Evolutionary conservation across 2,797 vertebrate genomes (phyloP).

Genomic region (Cyclopterus lumpus): DNA sequence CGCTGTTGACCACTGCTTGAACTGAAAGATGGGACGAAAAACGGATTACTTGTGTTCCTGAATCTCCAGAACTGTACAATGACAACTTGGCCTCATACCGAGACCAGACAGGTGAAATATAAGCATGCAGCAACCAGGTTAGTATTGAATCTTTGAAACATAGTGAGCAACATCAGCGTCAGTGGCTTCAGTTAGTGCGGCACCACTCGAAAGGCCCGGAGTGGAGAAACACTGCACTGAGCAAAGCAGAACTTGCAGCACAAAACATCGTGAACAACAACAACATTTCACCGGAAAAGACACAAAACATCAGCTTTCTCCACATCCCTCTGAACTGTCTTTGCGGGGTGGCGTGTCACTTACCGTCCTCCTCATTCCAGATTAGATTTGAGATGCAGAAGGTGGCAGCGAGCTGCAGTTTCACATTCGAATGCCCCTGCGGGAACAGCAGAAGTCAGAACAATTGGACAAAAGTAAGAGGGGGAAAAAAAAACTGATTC

Average conservation of each 20-base stretch:
- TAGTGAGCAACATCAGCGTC: not conserved
- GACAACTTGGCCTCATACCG: not conserved
- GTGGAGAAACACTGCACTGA: not conserved
- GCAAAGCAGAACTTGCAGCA: not conserved
- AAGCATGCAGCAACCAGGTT: not conserved
- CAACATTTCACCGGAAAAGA: not conserved
- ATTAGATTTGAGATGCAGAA: conserved; percentile 98
- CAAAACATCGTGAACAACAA: not conserved
- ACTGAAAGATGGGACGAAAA: conserved; percentile 18
- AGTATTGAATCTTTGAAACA: not conserved
- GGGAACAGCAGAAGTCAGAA: conserved; percentile 42
- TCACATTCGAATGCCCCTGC: conserved; percentile 97
- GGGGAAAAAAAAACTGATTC: not conserved
- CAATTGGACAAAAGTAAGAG: not conserved
- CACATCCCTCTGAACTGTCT: not conserved
- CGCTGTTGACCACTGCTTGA: conserved; percentile 2
- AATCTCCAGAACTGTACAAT: not conserved
- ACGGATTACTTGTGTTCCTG: conserved; percentile 7
- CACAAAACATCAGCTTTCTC: not conserved
- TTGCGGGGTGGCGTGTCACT: conserved; percentile 59
- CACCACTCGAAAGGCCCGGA: not conserved
- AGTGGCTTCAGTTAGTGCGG: not conserved
- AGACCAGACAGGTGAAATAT: not conserved
- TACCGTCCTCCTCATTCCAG: conserved; percentile 99
- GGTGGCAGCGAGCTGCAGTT: conserved; percentile 96